Evolutionary conservation across 2,113 vertebrate species (phyloP).

Genomic region (Mirza zaza): DNA sequence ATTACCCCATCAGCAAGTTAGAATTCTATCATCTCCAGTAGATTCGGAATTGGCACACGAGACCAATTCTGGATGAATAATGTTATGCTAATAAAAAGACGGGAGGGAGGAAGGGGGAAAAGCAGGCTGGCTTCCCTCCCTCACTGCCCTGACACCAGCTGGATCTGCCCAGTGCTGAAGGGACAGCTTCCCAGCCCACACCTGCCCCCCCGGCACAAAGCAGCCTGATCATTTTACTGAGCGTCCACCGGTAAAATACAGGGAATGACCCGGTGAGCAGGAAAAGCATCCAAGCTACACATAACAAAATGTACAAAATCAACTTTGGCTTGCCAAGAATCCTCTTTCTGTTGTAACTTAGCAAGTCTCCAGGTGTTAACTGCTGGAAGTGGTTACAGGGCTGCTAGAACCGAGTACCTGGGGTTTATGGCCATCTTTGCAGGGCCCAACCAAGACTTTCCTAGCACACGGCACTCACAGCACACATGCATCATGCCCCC

Average conservation of each 20-base stretch:
- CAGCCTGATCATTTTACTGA: rapidly evolving
- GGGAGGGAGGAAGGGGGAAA: rapidly evolving
- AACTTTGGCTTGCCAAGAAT: neutral
- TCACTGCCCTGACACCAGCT: too few relatives aligned
- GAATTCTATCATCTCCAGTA: neutral
- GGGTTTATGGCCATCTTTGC: neutral
- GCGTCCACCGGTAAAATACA: neutral
- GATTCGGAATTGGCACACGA: neutral
- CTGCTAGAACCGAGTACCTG: neutral
- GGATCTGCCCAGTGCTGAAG: neutral
- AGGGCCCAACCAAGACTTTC: rapidly evolving
- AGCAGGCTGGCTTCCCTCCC: too few relatives aligned
- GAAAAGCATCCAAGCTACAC: neutral
- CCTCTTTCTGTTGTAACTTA: neutral
- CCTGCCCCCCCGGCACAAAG: neutral
- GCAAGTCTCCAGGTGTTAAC: neutral
- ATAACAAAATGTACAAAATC: neutral
- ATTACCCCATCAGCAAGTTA: neutral
- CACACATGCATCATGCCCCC: rapidly evolving
- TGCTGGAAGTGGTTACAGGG: neutral
- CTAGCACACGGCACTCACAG: neutral
- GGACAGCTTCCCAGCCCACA: neutral
- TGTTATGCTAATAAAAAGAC: neutral
- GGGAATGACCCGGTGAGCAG: neutral
- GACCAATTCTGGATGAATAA: neutral